Evolutionary conservation across 1,140 invertebrate species (phyloP), one percentile per base, ranked within the genome.

Genomic region (Apis dorsata): DNA sequence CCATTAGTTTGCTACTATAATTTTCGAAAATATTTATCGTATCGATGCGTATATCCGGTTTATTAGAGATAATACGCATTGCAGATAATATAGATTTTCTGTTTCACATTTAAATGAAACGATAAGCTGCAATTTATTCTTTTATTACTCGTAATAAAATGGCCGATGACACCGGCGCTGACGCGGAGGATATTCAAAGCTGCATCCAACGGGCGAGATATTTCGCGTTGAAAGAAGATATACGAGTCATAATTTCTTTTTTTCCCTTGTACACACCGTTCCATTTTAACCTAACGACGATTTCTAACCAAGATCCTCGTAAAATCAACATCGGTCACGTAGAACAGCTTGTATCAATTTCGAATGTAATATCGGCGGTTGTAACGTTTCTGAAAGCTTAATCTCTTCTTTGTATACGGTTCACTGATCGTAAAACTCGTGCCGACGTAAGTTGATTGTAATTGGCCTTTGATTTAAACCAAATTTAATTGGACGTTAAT

Each of bases 81-180:
- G 59, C 65, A 76, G 65, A 82, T 77, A 77, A 77, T 77, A 82
- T 62, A 68, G 80, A 82, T 82, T 77, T 66, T 82, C 80, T 62
- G 80, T 82, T 82, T 77, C 80, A 53, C 44, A 60, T 76, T 77
- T 68, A 76, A 77, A 82, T 34, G 80, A 15, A 53, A 82, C 71
- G 79, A 81, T 81, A 82, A 82, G 63, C 80, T 15, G 73, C 69
- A 69, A 77, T 81, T 81, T 81, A 81, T 82, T 82, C 80, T 82
- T 82, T 82, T 77, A 82, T 82, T 82, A 53, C 28, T 49, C 28
- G 66, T 19, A 77, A 77, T 82, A 82, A 82, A 82, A 76, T 51
- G 28, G 10, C 71, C 78, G 51, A 63, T 63, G 75, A 68, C 75
- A 28, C 28, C 19, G 11, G 13, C 21, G 9, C 19, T 19, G 24